These are phyloP conservation scores for Steinernema hermaphroditum DNA, from an alignment of 2,888 invertebrate species.

Conservation along the genomic window DNA sequence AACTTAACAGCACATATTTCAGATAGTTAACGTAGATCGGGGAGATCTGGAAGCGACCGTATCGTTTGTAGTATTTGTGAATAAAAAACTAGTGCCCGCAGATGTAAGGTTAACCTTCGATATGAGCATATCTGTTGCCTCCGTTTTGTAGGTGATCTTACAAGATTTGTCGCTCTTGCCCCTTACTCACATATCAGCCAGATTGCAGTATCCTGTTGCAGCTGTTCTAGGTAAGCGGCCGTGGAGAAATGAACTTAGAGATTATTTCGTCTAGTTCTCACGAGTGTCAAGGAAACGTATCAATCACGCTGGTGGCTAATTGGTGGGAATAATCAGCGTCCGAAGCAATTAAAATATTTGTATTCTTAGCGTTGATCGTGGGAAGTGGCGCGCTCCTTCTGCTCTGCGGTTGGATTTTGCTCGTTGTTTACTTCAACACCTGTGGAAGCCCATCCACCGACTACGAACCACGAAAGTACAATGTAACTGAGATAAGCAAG, in stretches of 20 bases:
- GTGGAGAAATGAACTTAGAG: too few relatives aligned
- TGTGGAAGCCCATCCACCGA: slow-evolving; percentile 32
- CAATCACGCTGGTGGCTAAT: slow-evolving; percentile 22
- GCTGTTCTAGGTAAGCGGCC: slow-evolving; percentile 18
- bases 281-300: neutral
- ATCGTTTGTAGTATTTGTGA: slow-evolving; percentile 6
- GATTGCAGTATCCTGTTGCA: slow-evolving; percentile 36
- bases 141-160: neutral
- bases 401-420: slow-evolving; percentile 41
- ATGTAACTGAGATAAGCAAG: too few relatives aligned
- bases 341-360: neutral
- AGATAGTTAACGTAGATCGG: neutral
- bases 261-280: neutral
- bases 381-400: slow-evolving; percentile 39
- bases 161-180: slow-evolving; percentile 37
- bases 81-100: neutral
- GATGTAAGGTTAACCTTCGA: slow-evolving; percentile 2
- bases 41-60: neutral
- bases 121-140: too few relatives aligned
- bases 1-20: too few relatives aligned
- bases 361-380: slow-evolving; percentile 33
- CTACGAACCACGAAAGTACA: neutral
- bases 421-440: slow-evolving; percentile 44
- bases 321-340: neutral
- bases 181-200: slow-evolving; percentile 38